Percentiles rank a stretch among this genome's conserved stretches.
phyloP scores from a whole-genome alignment of 2,888 invertebrate genomes.

The Epiblema foenella region DNA sequence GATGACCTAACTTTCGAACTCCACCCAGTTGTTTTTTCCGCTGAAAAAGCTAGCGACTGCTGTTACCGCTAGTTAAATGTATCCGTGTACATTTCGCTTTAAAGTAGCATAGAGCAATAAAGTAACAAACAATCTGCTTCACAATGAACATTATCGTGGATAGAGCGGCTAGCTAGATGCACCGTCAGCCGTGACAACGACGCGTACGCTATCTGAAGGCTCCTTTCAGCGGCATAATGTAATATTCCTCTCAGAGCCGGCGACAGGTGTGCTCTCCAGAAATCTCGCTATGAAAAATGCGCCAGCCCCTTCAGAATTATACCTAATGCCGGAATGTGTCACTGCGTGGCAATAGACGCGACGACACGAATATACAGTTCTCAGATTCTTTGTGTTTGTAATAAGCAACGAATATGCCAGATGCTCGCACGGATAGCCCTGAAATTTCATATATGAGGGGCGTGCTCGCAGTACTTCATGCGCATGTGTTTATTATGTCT shows the following conservation, averaged over 20 bases:
- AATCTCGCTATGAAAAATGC: conserved; percentile 79
- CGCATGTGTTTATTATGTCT: conserved; percentile 75
- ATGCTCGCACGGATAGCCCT: conserved; percentile 55
- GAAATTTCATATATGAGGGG: conserved; percentile 60
- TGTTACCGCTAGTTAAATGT: not conserved
- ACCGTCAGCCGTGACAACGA: conserved; percentile 52
- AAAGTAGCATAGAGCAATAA: no score
- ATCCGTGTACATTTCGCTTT: not conserved
- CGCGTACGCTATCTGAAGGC: conserved; percentile 46
- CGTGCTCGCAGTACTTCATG: conserved; percentile 61
- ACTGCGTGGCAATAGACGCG: conserved; percentile 60
- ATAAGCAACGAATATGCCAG: conserved; percentile 71
- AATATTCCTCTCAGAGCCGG: conserved; percentile 72
- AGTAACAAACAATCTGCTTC: not conserved
- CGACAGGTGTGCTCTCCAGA: conserved; percentile 74
- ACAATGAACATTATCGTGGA: conserved; percentile 25
- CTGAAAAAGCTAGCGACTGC: not conserved
- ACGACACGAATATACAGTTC: conserved; percentile 60
- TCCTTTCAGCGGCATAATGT: conserved; percentile 73
- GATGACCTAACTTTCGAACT: not conserved
- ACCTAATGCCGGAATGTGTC: conserved; percentile 73
- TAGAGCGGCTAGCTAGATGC: conserved; percentile 43
- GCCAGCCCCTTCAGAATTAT: conserved; percentile 68
- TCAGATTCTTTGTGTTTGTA: conserved; percentile 76
- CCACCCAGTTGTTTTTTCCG: not conserved